Evolutionary conservation across 1,140 invertebrate genomes (phyloP).

Genomic region (Listronotus bonariensis): DNA sequence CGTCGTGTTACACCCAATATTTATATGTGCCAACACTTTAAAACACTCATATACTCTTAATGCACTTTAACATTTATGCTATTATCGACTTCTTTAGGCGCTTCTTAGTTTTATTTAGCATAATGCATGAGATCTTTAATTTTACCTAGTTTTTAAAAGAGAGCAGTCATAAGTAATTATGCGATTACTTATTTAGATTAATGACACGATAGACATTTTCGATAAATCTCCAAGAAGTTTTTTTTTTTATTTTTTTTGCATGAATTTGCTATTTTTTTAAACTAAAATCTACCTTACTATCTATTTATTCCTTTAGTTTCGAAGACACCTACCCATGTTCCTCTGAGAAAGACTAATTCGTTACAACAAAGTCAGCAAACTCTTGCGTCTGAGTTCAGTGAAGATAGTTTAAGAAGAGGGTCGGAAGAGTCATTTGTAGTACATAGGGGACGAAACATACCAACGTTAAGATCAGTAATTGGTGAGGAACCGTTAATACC

Average conservation of each 20-base stretch:
- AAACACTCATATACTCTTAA: too few species aligned
- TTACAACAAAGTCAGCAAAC: constrained; percentile 49
- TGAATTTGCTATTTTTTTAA: background rate
- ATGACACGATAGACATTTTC: too few species aligned
- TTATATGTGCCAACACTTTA: too few species aligned
- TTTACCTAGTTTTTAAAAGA: background rate
- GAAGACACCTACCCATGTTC: constrained; percentile 18
- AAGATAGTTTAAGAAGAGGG: constrained; percentile 53
- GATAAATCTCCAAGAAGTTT: background rate
- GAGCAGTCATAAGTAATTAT: too few species aligned
- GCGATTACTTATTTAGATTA: too few species aligned
- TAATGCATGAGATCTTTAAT: background rate
- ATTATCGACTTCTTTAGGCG: background rate
- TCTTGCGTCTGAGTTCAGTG: constrained; percentile 52
- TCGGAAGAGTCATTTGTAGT: constrained; percentile 77
- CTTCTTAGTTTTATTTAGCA: constrained; percentile 15
- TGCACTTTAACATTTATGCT: background rate
- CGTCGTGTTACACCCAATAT: too few species aligned
- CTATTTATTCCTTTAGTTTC: constrained; percentile 18
- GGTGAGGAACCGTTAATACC: constrained; percentile 60
- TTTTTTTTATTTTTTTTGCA: background rate
- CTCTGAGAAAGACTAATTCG: constrained; percentile 51
- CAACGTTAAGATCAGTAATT: constrained; percentile 72
- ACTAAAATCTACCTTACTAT: background rate
- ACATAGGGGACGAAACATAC: constrained; percentile 75